Evolutionary conservation across 2,113 vertebrate genomes (phyloP).

Genomic region (Siniperca chuatsi): DNA sequence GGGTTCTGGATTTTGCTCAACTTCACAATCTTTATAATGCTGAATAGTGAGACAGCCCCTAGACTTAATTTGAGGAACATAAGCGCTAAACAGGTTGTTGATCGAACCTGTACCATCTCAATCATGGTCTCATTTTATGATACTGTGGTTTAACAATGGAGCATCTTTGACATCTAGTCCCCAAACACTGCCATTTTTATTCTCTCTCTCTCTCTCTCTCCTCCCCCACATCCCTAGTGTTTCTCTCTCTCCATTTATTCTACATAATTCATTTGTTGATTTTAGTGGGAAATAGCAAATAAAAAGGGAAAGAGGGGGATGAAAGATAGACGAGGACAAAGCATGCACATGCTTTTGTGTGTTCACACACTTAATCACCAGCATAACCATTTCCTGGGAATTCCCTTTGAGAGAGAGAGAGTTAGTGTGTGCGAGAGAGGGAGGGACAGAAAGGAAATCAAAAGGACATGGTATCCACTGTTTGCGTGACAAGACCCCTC

Average conservation of each 20-base stretch:
- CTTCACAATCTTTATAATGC: neutral
- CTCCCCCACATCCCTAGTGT: constrained; percentile 8
- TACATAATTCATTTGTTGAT: constrained; percentile 32
- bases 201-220: neutral
- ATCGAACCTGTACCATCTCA: neutral
- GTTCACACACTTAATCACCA: constrained; percentile 65
- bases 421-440: constrained; percentile 19
- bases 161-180: neutral
- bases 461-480: constrained; percentile 41
- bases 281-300: constrained; percentile 6
- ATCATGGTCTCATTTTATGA: neutral
- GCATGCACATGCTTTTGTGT: constrained; percentile 42
- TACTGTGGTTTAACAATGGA: neutral
- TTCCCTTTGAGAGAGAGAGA: constrained; percentile 65
- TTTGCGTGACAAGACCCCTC: constrained; percentile 57
- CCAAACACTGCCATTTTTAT: neutral
- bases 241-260: neutral
- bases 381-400: constrained; percentile 67
- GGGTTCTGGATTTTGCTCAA: neutral
- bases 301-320: neutral
- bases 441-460: constrained; percentile 43
- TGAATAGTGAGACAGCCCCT: neutral
- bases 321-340: constrained; percentile 8
- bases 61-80: neutral
- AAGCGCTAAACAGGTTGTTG: neutral